Evolutionary conservation across 2,888 invertebrate species (phyloP).

Genomic region (Mechanitis messenoides): DNA sequence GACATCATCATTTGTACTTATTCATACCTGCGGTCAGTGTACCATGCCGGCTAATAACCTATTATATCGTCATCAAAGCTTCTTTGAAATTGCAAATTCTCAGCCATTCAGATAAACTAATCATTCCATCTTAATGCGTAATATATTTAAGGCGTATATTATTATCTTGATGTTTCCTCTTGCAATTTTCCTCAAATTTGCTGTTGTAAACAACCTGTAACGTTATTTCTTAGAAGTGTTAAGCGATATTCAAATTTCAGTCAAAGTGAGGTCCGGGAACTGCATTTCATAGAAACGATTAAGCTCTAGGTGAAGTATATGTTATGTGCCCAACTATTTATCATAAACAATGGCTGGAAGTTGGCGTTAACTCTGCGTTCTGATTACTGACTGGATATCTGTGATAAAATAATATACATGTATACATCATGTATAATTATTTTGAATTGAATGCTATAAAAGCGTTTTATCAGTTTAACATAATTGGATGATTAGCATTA

Average conservation of each 20-base stretch:
- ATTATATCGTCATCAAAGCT: constrained; percentile 20
- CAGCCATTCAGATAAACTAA: constrained; percentile 22
- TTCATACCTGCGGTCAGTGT: constrained; percentile 31
- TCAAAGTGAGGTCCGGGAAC: constrained; percentile 57
- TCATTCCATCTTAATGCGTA: constrained; percentile 24
- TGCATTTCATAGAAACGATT: constrained; percentile 53
- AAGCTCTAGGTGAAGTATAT: constrained; percentile 53
- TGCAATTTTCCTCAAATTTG: constrained; percentile 44
- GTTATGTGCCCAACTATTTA: constrained; percentile 42
- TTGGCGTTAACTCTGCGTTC: constrained; percentile 42
- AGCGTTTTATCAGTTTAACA: constrained; percentile 15
- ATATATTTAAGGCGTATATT: constrained; percentile 19
- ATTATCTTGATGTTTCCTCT: constrained; percentile 32
- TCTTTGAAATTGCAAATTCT: constrained; percentile 25
- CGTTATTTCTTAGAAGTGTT: constrained; percentile 36
- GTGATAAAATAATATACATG: constrained; percentile 36
- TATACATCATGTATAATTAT: constrained; percentile 25
- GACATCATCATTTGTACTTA: constrained; percentile 23
- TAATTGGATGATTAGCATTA: constrained; percentile 8
- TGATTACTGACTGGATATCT: constrained; percentile 41
- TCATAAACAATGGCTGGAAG: constrained; percentile 42
- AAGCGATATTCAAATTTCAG: constrained; percentile 36
- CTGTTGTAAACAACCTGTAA: constrained; percentile 35
- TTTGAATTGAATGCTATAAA: constrained; percentile 40
- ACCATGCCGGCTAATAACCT: constrained; percentile 27